These are phyloP conservation scores for Odontesthes bonariensis DNA, from an alignment of 2,113 vertebrate species.

Conservation along the genomic window DNA sequence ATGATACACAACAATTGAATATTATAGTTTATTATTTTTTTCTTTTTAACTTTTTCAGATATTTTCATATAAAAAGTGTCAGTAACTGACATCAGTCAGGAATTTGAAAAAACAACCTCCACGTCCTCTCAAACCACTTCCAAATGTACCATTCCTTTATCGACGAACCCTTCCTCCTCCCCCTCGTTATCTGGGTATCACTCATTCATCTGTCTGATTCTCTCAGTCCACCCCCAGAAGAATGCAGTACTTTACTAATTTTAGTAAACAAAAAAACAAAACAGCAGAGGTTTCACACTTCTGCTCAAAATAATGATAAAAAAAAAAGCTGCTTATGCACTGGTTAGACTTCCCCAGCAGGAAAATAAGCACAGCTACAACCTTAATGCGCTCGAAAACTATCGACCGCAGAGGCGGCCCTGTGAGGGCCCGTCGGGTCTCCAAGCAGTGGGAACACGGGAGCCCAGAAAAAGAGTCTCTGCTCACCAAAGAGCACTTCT, in stretches of 20 bases:
- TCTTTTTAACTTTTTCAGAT: conserved; percentile 60
- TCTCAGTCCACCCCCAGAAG: conserved; percentile 67
- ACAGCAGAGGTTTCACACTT: conserved; percentile 80
- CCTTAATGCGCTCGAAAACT: conserved; percentile 39
- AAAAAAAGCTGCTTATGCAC: conserved; percentile 83
- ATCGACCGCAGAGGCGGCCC: conserved; percentile 51
- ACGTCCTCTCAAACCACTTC: conserved; percentile 74
- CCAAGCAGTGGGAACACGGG: conserved; percentile 40
- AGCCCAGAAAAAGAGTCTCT: conserved; percentile 52
- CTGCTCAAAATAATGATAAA: conserved; percentile 71
- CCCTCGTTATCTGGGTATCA: conserved; percentile 16
- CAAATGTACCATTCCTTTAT: conserved; percentile 82
- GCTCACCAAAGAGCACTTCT: conserved; percentile 82
- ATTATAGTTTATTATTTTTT: conserved; percentile 74
- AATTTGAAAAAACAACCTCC: conserved; percentile 65
- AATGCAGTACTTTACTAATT: conserved; percentile 80
- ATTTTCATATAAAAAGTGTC: conserved; percentile 82
- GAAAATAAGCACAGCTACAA: conserved; percentile 79
- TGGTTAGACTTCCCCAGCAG: conserved; percentile 75
- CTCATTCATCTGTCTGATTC: conserved; percentile 55
- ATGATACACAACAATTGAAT: conserved; percentile 76
- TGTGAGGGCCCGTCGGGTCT: conserved; percentile 32
- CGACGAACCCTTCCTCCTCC: conserved; percentile 24
- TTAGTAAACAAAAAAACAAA: conserved; percentile 81
- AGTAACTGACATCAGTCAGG: conserved; percentile 83